Percentiles rank a stretch among this genome's conserved stretches.
phyloP scores from a whole-genome alignment of 1,140 invertebrate species.

The Dermatophagoides farinae region DNA sequence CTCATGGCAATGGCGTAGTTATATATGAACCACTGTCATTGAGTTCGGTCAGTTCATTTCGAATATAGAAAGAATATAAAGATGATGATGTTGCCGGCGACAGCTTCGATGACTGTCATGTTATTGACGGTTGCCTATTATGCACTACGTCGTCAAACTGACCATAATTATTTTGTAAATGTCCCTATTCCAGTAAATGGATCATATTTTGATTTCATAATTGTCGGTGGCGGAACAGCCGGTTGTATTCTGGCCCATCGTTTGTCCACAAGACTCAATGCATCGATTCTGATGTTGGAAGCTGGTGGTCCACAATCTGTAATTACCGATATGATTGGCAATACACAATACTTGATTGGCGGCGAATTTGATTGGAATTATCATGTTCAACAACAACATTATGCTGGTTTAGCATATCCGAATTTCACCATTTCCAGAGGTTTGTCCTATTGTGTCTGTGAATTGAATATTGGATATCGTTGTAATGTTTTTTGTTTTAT shows the following conservation, averaged over 20 bases:
- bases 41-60: no score
- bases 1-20: no score
- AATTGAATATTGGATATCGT: neutral
- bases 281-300: constrained; percentile 54
- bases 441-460: neutral
- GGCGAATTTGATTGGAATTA: constrained; percentile 64
- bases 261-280: constrained; percentile 43
- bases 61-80: no score
- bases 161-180: neutral
- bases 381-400: constrained; percentile 57
- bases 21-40: no score
- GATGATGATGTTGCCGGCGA: neutral
- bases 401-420: constrained; percentile 50
- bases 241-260: constrained; percentile 79
- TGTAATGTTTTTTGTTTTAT: no score
- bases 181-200: neutral
- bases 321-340: constrained; percentile 62
- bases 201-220: constrained; percentile 14
- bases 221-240: constrained; percentile 47
- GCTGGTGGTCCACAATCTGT: constrained; percentile 75
- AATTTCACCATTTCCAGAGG: constrained; percentile 27
- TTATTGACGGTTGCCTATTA: neutral
- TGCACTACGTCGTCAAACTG: constrained; percentile 2
- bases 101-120: neutral
- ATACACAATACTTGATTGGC: constrained; percentile 64